phyloP scores from a whole-genome alignment of 2,113 vertebrate genomes.

The Coptodon bakossiorum region DNA sequence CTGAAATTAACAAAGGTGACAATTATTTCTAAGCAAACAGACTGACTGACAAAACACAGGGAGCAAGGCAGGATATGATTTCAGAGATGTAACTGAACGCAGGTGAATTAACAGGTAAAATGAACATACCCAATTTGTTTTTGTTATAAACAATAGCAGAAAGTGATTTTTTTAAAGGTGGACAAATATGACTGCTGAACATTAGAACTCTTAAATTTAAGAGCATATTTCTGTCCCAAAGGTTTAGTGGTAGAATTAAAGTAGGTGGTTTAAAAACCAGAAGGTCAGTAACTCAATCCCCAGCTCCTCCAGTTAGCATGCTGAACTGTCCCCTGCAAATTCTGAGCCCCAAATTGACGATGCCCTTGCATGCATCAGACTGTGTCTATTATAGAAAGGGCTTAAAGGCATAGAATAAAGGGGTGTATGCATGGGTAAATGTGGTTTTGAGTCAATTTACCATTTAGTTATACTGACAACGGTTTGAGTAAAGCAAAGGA shows the following conservation, averaged over 20 bases:
- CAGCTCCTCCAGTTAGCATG: neutral
- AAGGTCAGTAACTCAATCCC: neutral
- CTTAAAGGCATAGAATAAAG: neutral
- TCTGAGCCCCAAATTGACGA: neutral
- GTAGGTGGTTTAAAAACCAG: neutral
- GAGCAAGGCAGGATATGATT: neutral
- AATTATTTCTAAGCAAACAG: neutral
- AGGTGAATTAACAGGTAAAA: neutral
- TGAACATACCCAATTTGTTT: neutral
- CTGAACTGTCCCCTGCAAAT: neutral
- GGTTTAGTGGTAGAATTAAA: neutral
- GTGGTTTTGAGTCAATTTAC: neutral
- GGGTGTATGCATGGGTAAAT: neutral
- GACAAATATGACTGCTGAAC: neutral
- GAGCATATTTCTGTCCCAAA: fast-evolving
- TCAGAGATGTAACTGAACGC: neutral
- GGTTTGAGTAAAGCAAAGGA: neutral
- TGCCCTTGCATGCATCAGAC: neutral
- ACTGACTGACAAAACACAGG: neutral
- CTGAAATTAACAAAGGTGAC: neutral
- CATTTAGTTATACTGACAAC: neutral
- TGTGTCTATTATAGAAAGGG: neutral
- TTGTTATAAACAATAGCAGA: neutral
- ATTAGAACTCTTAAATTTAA: neutral
- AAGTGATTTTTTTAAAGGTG: neutral